Conservation (phyloP, 2,113 vertebrate genomes). For the Microtus montanus region DNA sequence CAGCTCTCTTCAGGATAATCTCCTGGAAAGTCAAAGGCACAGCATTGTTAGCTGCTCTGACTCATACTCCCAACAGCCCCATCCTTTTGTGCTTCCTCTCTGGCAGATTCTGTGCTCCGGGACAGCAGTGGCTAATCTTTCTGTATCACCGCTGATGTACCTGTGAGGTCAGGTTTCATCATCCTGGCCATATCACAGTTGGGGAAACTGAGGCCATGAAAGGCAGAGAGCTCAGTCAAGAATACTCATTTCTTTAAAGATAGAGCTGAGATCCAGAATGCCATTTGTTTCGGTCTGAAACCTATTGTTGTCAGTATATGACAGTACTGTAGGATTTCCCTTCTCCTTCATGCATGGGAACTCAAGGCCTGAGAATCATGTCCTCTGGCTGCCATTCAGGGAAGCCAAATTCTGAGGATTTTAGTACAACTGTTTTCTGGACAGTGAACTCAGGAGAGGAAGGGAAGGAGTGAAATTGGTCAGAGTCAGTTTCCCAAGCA, state of each 20-base stretch:
- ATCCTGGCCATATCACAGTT: background rate
- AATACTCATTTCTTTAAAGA: background rate
- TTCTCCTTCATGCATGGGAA: background rate
- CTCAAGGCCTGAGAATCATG: background rate
- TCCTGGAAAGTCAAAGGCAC: constrained; percentile 85
- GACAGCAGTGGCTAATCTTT: background rate
- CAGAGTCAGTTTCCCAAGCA: constrained; percentile 4
- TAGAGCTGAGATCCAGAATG: background rate
- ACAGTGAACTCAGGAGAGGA: background rate
- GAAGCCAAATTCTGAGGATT: background rate
- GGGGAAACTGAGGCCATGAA: background rate
- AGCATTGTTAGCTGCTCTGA: background rate
- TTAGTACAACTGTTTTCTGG: background rate
- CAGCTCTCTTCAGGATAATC: constrained; percentile 97
- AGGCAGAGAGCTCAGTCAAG: background rate
- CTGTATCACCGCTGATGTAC: background rate
- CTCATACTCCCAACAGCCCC: background rate
- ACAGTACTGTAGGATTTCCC: no score
- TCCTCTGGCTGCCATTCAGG: background rate
- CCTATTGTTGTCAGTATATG: background rate
- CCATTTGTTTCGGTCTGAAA: background rate
- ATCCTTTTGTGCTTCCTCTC: background rate
- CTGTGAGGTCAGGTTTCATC: background rate
- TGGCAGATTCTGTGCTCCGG: background rate
- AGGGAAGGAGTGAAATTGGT: background rate